Conservation (phyloP, 2,797 vertebrate species). For the Melanotaenia boesemani region DNA sequence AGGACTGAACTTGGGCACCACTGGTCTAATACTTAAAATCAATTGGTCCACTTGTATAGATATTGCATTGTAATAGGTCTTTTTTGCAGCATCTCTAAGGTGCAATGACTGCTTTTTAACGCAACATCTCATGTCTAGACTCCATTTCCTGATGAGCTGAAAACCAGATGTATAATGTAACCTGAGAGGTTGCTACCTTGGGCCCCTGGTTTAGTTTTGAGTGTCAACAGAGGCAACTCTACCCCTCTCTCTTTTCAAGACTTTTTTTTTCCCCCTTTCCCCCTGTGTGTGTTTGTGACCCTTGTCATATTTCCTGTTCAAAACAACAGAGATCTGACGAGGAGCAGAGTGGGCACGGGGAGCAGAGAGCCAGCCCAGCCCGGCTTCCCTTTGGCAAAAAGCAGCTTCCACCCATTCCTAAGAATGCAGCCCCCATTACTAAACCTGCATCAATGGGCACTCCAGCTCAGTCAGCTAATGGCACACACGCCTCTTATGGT, state of each 20-base stretch:
- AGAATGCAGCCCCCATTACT: slow-evolving; percentile 92
- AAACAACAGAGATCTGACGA: slow-evolving; percentile 87
- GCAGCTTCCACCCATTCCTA: slow-evolving; percentile 91
- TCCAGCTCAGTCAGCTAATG: slow-evolving; percentile 89
- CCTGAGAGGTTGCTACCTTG: slow-evolving; percentile 29
- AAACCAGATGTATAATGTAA: slow-evolving; percentile 42
- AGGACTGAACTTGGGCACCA: no score
- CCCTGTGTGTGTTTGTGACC: slow-evolving; percentile 15
- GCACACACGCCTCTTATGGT: slow-evolving; percentile 96
- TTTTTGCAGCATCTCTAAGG: slow-evolving; percentile 1
- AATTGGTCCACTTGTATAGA: not conserved
- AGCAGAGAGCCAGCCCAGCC: slow-evolving; percentile 90
- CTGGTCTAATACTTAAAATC: not conserved
- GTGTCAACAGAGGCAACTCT: slow-evolving; percentile 10
- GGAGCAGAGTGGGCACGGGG: slow-evolving; percentile 87
- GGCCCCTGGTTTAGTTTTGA: not conserved
- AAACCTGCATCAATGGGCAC: slow-evolving; percentile 88
- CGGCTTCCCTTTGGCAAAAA: slow-evolving; percentile 87
- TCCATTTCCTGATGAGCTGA: slow-evolving; percentile 10
- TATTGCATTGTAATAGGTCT: not conserved
- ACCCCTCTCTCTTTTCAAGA: not conserved
- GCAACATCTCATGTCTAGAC: slow-evolving; percentile 17
- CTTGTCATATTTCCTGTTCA: slow-evolving; percentile 12
- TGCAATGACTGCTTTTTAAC: slow-evolving; percentile 18
- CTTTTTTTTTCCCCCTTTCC: not conserved